Conservation (phyloP, 2,888 invertebrate species). For the Apamea monoglypha region DNA sequence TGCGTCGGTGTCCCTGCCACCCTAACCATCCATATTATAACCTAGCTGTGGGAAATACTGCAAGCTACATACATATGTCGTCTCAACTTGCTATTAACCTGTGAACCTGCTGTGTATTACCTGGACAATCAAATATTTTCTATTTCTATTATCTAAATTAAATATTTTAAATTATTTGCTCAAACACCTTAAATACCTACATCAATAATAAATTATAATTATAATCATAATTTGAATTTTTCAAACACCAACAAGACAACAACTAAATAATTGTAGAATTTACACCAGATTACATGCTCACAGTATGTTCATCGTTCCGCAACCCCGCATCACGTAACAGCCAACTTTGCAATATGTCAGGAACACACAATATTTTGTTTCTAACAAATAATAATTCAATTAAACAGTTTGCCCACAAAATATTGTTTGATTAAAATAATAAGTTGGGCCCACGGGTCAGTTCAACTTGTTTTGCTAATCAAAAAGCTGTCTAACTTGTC, state of each 20-base stretch:
- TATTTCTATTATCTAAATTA: too few species aligned
- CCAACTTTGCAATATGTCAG: slow-evolving; percentile 49
- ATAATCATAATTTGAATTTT: too few species aligned
- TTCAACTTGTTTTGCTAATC: slow-evolving; percentile 47
- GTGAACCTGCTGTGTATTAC: too few species aligned
- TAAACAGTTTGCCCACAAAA: slow-evolving; percentile 40
- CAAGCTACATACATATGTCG: neutral
- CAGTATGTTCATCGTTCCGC: slow-evolving; percentile 23
- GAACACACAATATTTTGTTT: slow-evolving; percentile 56
- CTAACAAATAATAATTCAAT: slow-evolving; percentile 61
- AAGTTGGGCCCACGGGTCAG: slow-evolving; percentile 32
- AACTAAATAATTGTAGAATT: slow-evolving; percentile 30
- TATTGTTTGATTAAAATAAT: slow-evolving; percentile 59
- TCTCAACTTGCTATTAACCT: too few species aligned
- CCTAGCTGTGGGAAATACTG: neutral
- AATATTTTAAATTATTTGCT: too few species aligned
- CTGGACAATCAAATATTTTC: too few species aligned
- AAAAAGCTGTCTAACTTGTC: slow-evolving; percentile 48
- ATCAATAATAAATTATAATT: too few species aligned
- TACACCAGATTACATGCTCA: neutral
- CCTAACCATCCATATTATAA: too few species aligned
- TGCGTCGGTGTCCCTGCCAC: neutral
- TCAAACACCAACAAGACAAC: neutral
- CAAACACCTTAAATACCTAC: too few species aligned
- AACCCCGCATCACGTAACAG: slow-evolving; percentile 20